Conservation (phyloP, 1,140 invertebrate species). For the Scylla paramamosain region DNA sequence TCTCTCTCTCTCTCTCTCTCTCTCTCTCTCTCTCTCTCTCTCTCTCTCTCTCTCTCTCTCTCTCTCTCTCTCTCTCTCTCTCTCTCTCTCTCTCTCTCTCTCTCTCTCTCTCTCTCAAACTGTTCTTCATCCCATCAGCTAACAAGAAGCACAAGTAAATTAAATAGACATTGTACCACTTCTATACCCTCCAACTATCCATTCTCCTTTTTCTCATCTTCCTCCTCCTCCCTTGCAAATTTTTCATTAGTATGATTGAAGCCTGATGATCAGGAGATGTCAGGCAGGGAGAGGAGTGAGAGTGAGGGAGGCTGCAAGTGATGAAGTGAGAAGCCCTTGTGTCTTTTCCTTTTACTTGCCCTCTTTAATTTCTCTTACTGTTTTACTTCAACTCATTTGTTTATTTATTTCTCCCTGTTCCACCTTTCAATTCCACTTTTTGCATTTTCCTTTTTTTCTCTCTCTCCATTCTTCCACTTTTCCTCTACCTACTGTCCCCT, state of each 20-base stretch:
- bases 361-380: no score
- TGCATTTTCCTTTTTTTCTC: no score
- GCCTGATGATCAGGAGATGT: no score
- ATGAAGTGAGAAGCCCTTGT: no score
- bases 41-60: slow-evolving; percentile 30
- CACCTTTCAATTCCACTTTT: no score
- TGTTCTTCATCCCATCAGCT: background rate
- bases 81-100: no score
- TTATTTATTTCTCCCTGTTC: no score
- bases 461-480: slow-evolving; percentile 80
- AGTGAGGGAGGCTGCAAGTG: no score
- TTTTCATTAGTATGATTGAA: background rate
- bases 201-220: background rate
- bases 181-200: background rate
- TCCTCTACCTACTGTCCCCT: no score
- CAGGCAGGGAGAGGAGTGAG: no score
- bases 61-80: slow-evolving; percentile 84
- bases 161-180: background rate
- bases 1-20: slow-evolving; percentile 28
- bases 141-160: background rate
- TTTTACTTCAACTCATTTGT: no score
- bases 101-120: background rate
- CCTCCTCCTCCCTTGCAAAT: background rate
- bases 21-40: background rate
- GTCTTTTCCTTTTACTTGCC: no score